phyloP scores from a whole-genome alignment of 2,113 vertebrate species.

The Cottus gobio region DNA sequence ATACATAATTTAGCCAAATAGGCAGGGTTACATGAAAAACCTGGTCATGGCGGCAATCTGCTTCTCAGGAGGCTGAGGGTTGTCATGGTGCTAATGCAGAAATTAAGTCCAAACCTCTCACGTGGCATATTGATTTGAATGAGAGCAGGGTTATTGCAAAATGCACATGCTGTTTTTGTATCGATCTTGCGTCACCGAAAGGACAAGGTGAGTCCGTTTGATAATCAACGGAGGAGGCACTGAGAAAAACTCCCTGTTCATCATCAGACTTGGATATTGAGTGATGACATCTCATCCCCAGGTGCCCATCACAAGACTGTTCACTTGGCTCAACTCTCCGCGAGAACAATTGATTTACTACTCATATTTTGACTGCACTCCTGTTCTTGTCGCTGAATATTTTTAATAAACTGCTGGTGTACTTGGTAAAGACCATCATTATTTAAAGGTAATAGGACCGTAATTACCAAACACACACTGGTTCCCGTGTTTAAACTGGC shows the following conservation, averaged over 20 bases:
- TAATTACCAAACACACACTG: background rate
- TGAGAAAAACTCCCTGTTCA: slow-evolving; percentile 68
- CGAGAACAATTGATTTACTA: slow-evolving; percentile 45
- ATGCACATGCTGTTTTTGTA: slow-evolving; percentile 57
- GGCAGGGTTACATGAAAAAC: slow-evolving; percentile 30
- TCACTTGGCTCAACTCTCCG: slow-evolving; percentile 50
- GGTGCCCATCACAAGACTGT: slow-evolving; percentile 44
- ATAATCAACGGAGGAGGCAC: slow-evolving; percentile 55
- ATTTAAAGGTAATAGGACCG: background rate
- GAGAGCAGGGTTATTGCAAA: slow-evolving; percentile 39
- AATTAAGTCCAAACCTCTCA: slow-evolving; percentile 52
- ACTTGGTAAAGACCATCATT: background rate
- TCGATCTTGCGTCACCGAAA: slow-evolving; percentile 59
- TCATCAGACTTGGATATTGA: slow-evolving; percentile 66
- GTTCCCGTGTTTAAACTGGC: background rate
- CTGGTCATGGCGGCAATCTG: slow-evolving; percentile 13
- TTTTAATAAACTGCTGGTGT: slow-evolving; percentile 25
- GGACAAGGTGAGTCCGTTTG: slow-evolving; percentile 61
- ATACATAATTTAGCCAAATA: slow-evolving; percentile 67
- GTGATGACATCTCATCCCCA: slow-evolving; percentile 61
- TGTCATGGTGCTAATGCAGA: slow-evolving; percentile 61
- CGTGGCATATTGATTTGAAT: slow-evolving; percentile 49
- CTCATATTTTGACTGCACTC: slow-evolving; percentile 38
- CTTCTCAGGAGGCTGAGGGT: slow-evolving; percentile 35
- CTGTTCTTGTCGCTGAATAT: slow-evolving; percentile 52